Conservation (phyloP, 1,140 invertebrate species). For the Choristoneura fumiferana region DNA sequence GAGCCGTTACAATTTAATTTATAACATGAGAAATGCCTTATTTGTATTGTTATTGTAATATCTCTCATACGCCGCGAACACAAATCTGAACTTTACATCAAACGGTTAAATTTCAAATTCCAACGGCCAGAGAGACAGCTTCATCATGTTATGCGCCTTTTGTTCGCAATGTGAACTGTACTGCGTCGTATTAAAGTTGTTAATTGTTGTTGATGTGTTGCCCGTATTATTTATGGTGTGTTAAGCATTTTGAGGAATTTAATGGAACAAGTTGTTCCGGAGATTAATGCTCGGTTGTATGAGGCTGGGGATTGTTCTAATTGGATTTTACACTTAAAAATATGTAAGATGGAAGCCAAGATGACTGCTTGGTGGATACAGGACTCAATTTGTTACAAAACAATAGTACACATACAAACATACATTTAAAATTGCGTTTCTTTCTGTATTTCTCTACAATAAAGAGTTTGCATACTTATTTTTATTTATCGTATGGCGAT, state of each 20-base stretch:
- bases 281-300: conserved; percentile 8
- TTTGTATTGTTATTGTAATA: conserved; percentile 18
- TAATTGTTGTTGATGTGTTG: neutral
- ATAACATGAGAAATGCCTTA: conserved; percentile 16
- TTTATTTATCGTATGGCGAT: too few relatives aligned
- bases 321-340: conserved; percentile 12
- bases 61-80: neutral
- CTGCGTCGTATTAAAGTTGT: neutral
- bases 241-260: conserved; percentile 17
- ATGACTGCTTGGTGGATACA: too few relatives aligned
- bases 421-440: too few relatives aligned
- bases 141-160: neutral
- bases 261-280: conserved; percentile 18
- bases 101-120: neutral
- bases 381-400: too few relatives aligned
- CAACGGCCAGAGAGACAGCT: neutral
- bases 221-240: conserved; percentile 16
- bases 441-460: too few relatives aligned
- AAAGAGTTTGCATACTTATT: too few relatives aligned
- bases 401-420: too few relatives aligned
- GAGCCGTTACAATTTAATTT: conserved; percentile 17
- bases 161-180: neutral
- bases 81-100: neutral
- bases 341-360: neutral
- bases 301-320: conserved; percentile 5